Conservation (phyloP, 2,888 invertebrate genomes). For the Brassicogethes aeneus region DNA sequence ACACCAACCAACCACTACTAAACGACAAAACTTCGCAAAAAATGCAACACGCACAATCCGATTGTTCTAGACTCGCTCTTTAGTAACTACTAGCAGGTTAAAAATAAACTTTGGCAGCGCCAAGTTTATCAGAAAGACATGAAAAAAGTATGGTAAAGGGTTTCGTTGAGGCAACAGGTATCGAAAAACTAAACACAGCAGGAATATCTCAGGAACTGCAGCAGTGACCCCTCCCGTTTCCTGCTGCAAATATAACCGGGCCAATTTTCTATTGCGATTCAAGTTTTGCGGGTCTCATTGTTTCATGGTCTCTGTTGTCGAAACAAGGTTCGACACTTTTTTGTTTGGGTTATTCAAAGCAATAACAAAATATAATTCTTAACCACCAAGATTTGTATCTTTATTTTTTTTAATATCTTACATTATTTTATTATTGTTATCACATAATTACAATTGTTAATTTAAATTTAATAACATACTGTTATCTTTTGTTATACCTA, state of each 20-base stretch:
- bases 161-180: conserved; percentile 24
- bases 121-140: too few species aligned
- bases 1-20: not conserved
- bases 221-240: conserved; percentile 6
- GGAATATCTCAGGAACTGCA: not conserved
- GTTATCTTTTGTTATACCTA: too few species aligned
- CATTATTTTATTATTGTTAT: too few species aligned
- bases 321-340: too few species aligned
- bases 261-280: conserved; percentile 17
- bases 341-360: too few species aligned
- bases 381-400: too few species aligned
- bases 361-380: too few species aligned
- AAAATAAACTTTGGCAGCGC: conserved; percentile 20
- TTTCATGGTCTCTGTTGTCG: not conserved
- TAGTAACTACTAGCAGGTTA: conserved; percentile 20
- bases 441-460: too few species aligned
- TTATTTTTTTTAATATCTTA: too few species aligned
- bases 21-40: conserved; percentile 6
- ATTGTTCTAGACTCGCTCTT: conserved; percentile 17
- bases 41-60: conserved; percentile 17
- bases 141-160: not conserved
- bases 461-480: too few species aligned
- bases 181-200: not conserved
- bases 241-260: conserved; percentile 23
- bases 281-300: conserved; percentile 7